A percentile compares a stretch with the other conserved stretches of the same genome.
phyloP scores from a whole-genome alignment of 1,140 invertebrate genomes.

The Oscheius sp. region DNA sequence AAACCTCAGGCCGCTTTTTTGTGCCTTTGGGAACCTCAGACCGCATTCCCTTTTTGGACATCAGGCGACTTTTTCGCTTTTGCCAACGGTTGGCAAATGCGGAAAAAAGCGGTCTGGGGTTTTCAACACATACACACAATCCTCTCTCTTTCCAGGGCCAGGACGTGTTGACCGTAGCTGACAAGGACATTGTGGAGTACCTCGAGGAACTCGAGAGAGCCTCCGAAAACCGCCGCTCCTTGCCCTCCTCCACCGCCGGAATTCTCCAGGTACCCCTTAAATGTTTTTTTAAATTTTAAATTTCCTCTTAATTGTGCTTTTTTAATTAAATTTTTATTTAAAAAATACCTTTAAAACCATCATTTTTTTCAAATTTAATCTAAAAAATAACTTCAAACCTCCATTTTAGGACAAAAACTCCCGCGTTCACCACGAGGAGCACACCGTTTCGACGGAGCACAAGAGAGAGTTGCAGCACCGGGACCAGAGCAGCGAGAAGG shows the following conservation, averaged over 20 bases:
- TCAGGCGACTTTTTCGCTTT: not conserved
- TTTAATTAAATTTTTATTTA: not conserved
- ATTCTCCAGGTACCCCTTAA: not conserved
- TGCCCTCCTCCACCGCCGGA: not conserved
- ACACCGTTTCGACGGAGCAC: conserved; percentile 10
- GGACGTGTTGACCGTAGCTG: conserved; percentile 53
- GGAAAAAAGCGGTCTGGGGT: conserved; percentile 12
- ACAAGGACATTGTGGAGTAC: conserved; percentile 54
- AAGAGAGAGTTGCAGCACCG: conserved; percentile 26
- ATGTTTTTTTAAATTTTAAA: not conserved
- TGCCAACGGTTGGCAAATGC: not conserved
- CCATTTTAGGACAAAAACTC: conserved; percentile 30
- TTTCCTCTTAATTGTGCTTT: not conserved
- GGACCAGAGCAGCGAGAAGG: conserved; percentile 28
- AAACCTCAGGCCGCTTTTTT: not conserved
- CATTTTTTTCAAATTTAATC: not conserved
- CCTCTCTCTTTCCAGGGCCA: conserved; percentile 51
- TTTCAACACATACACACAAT: not conserved
- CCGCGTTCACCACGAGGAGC: conserved; percentile 13
- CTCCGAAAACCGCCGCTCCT: conserved; percentile 11
- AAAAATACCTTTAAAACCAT: not conserved
- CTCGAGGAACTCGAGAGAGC: conserved; percentile 44
- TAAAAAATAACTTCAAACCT: too few species aligned
- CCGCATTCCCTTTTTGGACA: not conserved
- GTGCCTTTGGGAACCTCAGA: too few species aligned